Evolutionary conservation across 2,888 invertebrate genomes (phyloP), one percentile per base, ranked within the genome.

Genomic region (Drosophila algonquin): DNA sequence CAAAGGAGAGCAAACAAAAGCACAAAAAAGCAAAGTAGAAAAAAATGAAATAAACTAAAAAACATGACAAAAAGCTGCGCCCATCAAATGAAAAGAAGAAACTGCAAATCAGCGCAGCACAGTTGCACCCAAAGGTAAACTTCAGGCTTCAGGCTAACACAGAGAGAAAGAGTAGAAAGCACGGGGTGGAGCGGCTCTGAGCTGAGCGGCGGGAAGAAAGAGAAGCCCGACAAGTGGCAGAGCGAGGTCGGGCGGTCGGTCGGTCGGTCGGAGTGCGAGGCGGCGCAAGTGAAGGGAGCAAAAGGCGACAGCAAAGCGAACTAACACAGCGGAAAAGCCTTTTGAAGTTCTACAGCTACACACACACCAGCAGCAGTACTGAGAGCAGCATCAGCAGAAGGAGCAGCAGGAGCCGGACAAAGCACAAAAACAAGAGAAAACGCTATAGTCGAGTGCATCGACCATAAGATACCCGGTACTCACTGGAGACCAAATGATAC

Each of bases 21-120:
- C 50, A 64, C 10, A 18, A 60, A 59, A 44, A 51, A 32, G 56
- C 47, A 47, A 46, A 58, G 21, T 21, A 58, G 63, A 50, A 16
- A 18, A 18, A 58, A 65, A 46, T 16, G 12, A 18, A 35, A 18
- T n/a, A 18, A 54, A 48, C 48, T 51, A 35, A 65, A 70, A 48
- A 60, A 50, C 53, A 69, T 58, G 64, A 69, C 46, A 59, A 75
- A 80, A 79, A 75, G 57, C 47, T 74, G 63, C 67, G 58, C 59
- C 73, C 78, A 64, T 75, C 73, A 81, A 81, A 80, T 69, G 75
- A 82, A 77, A 80, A 47, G 67, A 73, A 78, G 81, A 78, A 79
- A 76, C 83, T 79, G 81, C 81, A 80, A 86, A 85, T 88, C 84
- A 83, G 82, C 82, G 82, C 78, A 83, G 82, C 82, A 80, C 78